Evolutionary conservation across 2,888 invertebrate species (phyloP).

Genomic region (Melanostoma mellinum): DNA sequence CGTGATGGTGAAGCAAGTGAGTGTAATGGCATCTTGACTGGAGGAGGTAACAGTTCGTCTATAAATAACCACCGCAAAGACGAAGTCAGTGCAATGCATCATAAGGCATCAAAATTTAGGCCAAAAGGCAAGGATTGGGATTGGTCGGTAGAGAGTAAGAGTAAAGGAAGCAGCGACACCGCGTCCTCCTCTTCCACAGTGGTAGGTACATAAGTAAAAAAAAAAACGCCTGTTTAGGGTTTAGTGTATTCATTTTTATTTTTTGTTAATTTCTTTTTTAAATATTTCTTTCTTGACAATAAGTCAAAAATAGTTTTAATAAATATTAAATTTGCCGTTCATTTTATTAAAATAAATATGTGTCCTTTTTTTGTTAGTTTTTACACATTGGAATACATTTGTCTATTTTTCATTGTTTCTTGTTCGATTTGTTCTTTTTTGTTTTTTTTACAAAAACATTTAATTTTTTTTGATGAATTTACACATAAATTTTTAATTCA

Average conservation of each 20-base stretch:
- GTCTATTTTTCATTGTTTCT: slow-evolving; percentile 14
- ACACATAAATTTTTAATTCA: too few species aligned
- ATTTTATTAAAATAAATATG: background rate
- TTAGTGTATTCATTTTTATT: slow-evolving; percentile 27
- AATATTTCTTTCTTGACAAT: slow-evolving; percentile 34
- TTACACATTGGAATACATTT: slow-evolving; percentile 8
- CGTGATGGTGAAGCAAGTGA: slow-evolving; percentile 59
- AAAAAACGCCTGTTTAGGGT: slow-evolving; percentile 23
- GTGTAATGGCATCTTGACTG: slow-evolving; percentile 45
- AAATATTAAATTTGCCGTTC: slow-evolving; percentile 20
- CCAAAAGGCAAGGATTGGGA: slow-evolving; percentile 90
- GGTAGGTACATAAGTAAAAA: slow-evolving; percentile 57
- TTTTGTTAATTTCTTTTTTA: slow-evolving; percentile 23
- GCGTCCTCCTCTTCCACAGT: slow-evolving; percentile 53
- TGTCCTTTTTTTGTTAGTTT: slow-evolving; percentile 24
- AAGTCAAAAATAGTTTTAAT: slow-evolving; percentile 30
- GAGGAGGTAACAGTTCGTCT: slow-evolving; percentile 43
- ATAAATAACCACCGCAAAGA: slow-evolving; percentile 65
- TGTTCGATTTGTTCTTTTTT: slow-evolving; percentile 9
- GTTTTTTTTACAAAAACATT: background rate
- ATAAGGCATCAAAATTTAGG: slow-evolving; percentile 86
- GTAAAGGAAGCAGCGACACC: slow-evolving; percentile 74
- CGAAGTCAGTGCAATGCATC: slow-evolving; percentile 78
- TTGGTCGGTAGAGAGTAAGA: slow-evolving; percentile 83
- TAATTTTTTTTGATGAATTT: background rate